Evolutionary conservation across 2,888 invertebrate species (phyloP).

Genomic region (Chalcis sispes): DNA sequence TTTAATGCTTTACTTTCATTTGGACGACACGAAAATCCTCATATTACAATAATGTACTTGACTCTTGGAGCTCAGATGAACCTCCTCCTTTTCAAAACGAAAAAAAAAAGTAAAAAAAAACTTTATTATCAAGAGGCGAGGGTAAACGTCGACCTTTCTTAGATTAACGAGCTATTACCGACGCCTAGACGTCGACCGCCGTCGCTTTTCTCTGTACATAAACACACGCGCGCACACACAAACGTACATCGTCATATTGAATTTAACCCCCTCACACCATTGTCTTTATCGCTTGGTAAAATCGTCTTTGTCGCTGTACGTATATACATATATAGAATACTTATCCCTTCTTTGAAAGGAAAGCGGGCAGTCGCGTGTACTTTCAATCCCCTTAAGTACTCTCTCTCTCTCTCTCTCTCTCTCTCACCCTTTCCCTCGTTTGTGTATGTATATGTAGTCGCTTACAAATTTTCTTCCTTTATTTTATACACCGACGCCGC

Average conservation of each 20-base stretch:
- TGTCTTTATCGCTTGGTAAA: conserved; percentile 3
- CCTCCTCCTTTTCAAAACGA: no score
- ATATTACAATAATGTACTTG: no score
- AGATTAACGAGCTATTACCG: conserved; percentile 43
- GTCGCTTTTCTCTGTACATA: background rate
- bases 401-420: no score
- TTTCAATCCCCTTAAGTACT: no score
- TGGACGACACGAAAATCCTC: no score
- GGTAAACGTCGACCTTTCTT: no score
- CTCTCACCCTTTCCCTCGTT: background rate
- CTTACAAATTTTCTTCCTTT: conserved; percentile 21
- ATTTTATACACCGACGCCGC: background rate
- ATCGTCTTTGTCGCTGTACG: conserved; percentile 49
- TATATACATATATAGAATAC: no score
- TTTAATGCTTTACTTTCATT: no score
- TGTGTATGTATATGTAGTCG: background rate
- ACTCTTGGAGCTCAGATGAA: no score
- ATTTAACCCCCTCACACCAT: background rate
- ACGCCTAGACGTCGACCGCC: conserved; percentile 13
- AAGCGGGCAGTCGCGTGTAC: no score
- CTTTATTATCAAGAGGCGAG: conserved; percentile 18
- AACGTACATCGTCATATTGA: conserved; percentile 10
- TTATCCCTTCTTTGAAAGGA: no score
- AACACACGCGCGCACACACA: background rate
- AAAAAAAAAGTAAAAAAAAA: no score